Base-by-base conservation (phyloP, 2,113 vertebrate genomes). In the Phalacrocorax aristotelis region DNA sequence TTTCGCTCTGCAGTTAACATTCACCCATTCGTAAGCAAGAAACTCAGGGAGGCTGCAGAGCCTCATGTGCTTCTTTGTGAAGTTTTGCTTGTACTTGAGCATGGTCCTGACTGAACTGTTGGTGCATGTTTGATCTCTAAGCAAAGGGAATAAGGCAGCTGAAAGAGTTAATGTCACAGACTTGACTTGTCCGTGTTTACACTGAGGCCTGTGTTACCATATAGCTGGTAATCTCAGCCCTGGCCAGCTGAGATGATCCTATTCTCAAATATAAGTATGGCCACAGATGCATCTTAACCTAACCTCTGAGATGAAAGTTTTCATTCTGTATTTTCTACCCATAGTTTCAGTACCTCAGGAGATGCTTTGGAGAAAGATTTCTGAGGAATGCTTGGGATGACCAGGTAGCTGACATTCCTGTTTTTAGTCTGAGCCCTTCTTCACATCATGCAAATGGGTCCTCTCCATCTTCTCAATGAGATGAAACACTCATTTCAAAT, bases 11-110 rank as follows among this genome's bases (percentile, higher is more conserved):
- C 79, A 23, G 48, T 61, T 51, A 11, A 2, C 26, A 65, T n/a
- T 79, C 78, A 64, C 17, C 36, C 40, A 13, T 71, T 78, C 22
- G 15, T 14, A 42, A 84, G 55, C 48, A 55, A 51, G 80, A 54
- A 75, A 19, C 22, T 20, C 0, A 0, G 16, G 46, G 40, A 65
- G 30, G n/a, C 20, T 51, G 42, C 2, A 1, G 48, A 80, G 51
- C 76, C 29, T 70, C 55, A 3, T 0, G 0, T 55, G 25, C 40
- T 87, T 22, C 57, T n/a, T 40, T 26, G 54, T 38, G 13, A 78
- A 18, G 27, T 27, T 58, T 79, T 52, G 12, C 54, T 76, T n/a
- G 29, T 90, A 54, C 66, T 60, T 52, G 38, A 17, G 30, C 30
- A 3, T 22, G 49, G 66, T 79, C 21, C 58, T 69, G 40, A 20